Evolutionary conservation across 2,113 vertebrate species (phyloP).

Genomic region (Electrona antarctica): DNA sequence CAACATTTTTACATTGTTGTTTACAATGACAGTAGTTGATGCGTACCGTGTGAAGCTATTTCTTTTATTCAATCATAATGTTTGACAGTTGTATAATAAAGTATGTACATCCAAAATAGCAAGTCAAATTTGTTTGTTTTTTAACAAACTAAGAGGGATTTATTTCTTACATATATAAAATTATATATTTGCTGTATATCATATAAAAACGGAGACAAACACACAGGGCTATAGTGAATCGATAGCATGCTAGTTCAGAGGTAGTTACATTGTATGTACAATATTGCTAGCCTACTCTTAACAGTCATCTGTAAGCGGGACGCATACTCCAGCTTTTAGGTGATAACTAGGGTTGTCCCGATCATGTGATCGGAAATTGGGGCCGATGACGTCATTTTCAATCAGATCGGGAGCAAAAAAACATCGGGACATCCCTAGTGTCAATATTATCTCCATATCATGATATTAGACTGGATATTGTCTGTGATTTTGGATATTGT

Average conservation of each 20-base stretch:
- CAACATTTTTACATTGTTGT: not conserved
- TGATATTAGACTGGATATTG: too few species aligned
- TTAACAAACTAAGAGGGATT: constrained; percentile 74
- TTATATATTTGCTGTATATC: constrained; percentile 78
- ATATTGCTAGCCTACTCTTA: constrained; percentile 69
- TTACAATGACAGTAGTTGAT: not conserved
- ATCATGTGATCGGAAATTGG: too few species aligned
- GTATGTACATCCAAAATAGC: constrained; percentile 83
- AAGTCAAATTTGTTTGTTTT: constrained; percentile 51
- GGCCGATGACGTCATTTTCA: too few species aligned
- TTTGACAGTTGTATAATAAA: constrained; percentile 76
- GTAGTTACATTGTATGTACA: constrained; percentile 83
- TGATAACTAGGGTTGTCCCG: too few species aligned
- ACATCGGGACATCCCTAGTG: too few species aligned
- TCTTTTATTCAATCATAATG: constrained; percentile 80
- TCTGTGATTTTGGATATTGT: too few species aligned
- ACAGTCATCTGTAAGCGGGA: constrained; percentile 36
- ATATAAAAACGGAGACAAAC: constrained; percentile 72
- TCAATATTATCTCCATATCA: too few species aligned
- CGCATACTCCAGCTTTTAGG: too few species aligned
- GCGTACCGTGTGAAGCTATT: constrained; percentile 68
- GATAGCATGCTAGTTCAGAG: constrained; percentile 82
- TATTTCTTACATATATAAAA: constrained; percentile 74
- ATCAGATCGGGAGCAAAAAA: too few species aligned
- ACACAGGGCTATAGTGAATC: constrained; percentile 71